phyloP scores from a whole-genome alignment of 2,797 vertebrate genomes.

The Poecilia gillii region DNA sequence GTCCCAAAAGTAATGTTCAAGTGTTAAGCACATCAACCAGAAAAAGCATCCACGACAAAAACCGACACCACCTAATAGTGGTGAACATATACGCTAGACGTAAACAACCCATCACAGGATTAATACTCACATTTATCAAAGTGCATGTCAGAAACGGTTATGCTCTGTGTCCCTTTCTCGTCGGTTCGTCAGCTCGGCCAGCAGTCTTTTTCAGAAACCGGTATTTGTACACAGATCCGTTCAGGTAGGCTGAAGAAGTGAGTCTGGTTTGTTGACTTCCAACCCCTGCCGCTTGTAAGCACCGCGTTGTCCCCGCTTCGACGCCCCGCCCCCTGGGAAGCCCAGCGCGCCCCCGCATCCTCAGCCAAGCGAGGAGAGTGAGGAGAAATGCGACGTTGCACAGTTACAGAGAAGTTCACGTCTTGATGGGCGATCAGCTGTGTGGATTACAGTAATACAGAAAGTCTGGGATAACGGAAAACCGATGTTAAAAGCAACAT shows the following conservation, averaged over 20 bases:
- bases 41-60: no score
- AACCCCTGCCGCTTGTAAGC: constrained; percentile 34
- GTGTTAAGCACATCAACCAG: not conserved
- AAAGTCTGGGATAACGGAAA: not conserved
- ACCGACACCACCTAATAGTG: not conserved
- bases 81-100: not conserved
- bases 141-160: constrained; percentile 85
- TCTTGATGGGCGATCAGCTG: not conserved
- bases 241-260: constrained; percentile 4
- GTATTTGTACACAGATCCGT: constrained; percentile 20
- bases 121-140: constrained; percentile 84
- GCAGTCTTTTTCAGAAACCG: constrained; percentile 10
- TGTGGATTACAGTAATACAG: not conserved
- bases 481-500: not conserved
- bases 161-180: constrained; percentile 53
- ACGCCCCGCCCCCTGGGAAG: constrained; percentile 45
- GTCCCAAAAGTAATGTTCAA: not conserved
- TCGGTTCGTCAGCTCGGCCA: constrained; percentile 56
- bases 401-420: not conserved
- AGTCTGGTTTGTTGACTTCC: constrained; percentile 30
- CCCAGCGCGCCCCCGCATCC: not conserved
- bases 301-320: constrained; percentile 47
- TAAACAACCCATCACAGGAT: not conserved
- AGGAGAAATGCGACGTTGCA: not conserved
- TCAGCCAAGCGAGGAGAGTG: not conserved